Base-by-base conservation (phyloP, 2,797 vertebrate species). In the Hydrolagus colliei region DNA sequence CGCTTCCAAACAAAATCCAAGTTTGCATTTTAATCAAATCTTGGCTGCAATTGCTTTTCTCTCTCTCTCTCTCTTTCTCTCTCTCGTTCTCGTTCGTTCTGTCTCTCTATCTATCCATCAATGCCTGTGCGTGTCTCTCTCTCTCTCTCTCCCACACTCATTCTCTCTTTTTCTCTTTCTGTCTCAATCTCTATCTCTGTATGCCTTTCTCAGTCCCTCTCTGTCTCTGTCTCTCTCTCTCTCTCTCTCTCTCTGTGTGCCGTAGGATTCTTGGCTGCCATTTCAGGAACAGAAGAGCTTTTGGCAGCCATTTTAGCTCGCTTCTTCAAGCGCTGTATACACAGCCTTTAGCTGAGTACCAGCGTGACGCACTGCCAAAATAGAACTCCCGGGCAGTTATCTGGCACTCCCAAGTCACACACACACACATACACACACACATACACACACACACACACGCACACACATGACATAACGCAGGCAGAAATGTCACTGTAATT, bases 241-340 rank as follows among this genome's bases (percentile, higher is more conserved):
- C 41, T 52, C 41, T 52, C 41, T 52, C 41, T 52, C 6, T 52
- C 41, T 3, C 41, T 52, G 63, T 63, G 27, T 71, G 79, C 79
- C 79, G 68, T 65, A 84, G 68, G 1, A 65, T 84, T 84, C 65
- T 84, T 84, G 79, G 79, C 79, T 84, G 79, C 79, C 79, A 84
- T 84, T 84, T 84, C 79, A 71, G 68, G 79, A 68, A 84, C 79
- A 71, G 68, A 67, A 68, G 41, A 84, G 32, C 84, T 85, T 85
- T 87, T 90, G 92, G 92, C 92, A 93, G 92, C 93, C 93, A 93
- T 93, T 91, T 94, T 92, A 93, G 90, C 89, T 87, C 68, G 62
- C 86, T 88, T 87, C 88, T 88, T 90, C 88, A 65, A 84, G 65
- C 79, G 20, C 63, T 84, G 65, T 84, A 27, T 84, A 84, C 79